Evolutionary conservation across 2,113 vertebrate genomes (phyloP), one percentile per base, ranked within the genome.

Genomic region (Strix uralensis): DNA sequence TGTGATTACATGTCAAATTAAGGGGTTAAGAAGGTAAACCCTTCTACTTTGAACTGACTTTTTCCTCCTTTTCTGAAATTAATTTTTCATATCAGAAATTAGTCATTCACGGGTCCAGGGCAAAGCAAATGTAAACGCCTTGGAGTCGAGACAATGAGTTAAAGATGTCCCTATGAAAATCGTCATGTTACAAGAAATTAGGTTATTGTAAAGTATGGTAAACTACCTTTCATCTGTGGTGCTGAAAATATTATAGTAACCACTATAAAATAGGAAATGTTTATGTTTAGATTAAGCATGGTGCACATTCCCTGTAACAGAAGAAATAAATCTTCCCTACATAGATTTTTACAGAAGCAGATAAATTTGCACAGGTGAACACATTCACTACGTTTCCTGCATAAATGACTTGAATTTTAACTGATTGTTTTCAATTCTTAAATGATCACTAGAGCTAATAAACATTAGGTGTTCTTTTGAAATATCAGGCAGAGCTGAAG

Each of bases 401-500:
- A 63, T 86, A 72, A 92, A 82, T 92, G n/a, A 86, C 32, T 54
- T 70, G 29, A 62, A 54, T 78, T 92, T 66, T 80, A 83, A 44
- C 69, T 51, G 52, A 42, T 69, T 55, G 32, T n/a, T 94, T 92
- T 86, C 13, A 67, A 17, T 72, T 71, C 36, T 66, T 72, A 52
- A 66, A 47, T 20, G 51, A 91, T 42, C 88, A 22, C 54, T 90
- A n/a, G 32, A 84, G 47, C 47, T 93, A 83, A 92, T 92, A 87
- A 88, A 51, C 78, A 25, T 61, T 40, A 82, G 44, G 58, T 55
- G 21, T 70, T 90, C 36, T 67, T 93, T 51, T 44, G 38, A 90
- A 91, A 72, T 81, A 89, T 47, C 57, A 87, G 57, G 36, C 75
- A 87, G 58, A 94, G 26, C 52, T 95, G 74, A 95, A 95, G 77